These are phyloP conservation scores for Bradypodion pumilum DNA, from an alignment of 2,797 vertebrate genomes.

Conservation along the genomic window DNA sequence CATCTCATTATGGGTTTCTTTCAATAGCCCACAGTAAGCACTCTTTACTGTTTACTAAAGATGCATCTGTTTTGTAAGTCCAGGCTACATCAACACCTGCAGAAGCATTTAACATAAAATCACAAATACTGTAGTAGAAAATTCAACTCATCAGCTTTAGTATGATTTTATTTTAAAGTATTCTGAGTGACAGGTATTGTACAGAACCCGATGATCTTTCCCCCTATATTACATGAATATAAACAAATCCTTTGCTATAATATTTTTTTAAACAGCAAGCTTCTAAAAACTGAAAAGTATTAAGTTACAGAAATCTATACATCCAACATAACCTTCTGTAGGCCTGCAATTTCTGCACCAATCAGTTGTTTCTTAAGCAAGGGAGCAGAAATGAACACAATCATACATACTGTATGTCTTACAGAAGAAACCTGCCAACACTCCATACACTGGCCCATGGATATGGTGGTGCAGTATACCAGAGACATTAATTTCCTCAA, in stretches of 20 bases:
- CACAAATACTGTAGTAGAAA: too few species aligned
- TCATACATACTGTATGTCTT: not conserved
- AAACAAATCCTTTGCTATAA: not conserved
- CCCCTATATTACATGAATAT: not conserved
- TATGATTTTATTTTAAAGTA: too few species aligned
- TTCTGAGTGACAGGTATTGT: not conserved
- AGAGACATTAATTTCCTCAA: not conserved
- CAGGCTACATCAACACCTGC: constrained; percentile 71
- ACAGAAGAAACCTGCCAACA: not conserved
- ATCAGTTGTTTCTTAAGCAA: not conserved
- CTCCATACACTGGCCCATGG: not conserved
- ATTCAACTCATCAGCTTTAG: constrained; percentile 5
- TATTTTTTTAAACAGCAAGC: not conserved
- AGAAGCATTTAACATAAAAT: constrained; percentile 65
- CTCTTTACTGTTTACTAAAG: constrained; percentile 14
- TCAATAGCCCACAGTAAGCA: not conserved
- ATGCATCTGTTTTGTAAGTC: constrained; percentile 18
- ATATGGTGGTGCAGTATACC: not conserved
- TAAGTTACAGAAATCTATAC: not conserved
- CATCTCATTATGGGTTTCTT: not conserved
- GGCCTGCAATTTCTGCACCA: not conserved
- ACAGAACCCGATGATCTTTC: not conserved
- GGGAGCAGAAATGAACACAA: not conserved
- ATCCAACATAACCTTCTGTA: not conserved
- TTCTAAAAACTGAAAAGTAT: not conserved